Evolutionary conservation across 2,888 invertebrate genomes (phyloP).

Genomic region (Caenorhabditis sp.): DNA sequence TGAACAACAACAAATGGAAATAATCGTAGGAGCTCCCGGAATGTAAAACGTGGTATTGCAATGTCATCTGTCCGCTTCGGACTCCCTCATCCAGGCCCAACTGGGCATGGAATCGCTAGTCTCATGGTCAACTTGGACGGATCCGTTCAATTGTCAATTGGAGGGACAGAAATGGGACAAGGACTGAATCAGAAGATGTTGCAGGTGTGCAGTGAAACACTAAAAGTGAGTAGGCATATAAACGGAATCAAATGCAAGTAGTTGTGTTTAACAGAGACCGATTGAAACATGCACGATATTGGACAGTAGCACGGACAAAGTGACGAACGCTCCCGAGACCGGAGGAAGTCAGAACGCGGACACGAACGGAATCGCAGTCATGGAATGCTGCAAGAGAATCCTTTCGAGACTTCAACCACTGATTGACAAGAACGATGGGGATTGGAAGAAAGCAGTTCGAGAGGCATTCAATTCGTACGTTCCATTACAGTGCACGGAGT

Average conservation of each 20-base stretch:
- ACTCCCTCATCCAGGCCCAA: slow-evolving; percentile 82
- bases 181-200: slow-evolving; percentile 95
- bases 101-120: slow-evolving; percentile 85
- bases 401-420: slow-evolving; percentile 31
- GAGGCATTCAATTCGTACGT: slow-evolving; percentile 55
- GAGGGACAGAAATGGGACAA: slow-evolving; percentile 95
- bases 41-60: slow-evolving; percentile 88
- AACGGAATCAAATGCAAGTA: background rate
- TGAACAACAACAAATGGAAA: background rate
- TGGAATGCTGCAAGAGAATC: slow-evolving; percentile 73
- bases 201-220: slow-evolving; percentile 85
- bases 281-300: slow-evolving; percentile 62
- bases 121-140: slow-evolving; percentile 88
- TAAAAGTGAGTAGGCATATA: slow-evolving; percentile 83
- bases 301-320: slow-evolving; percentile 68
- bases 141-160: slow-evolving; percentile 88
- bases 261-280: slow-evolving; percentile 52
- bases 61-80: slow-evolving; percentile 90
- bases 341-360: slow-evolving; percentile 91
- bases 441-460: slow-evolving; percentile 57
- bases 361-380: slow-evolving; percentile 90
- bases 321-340: slow-evolving; percentile 89
- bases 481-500: slow-evolving; percentile 65
- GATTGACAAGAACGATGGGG: slow-evolving; percentile 47
- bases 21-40: slow-evolving; percentile 14